A percentile compares a stretch with the other conserved stretches of the same genome.
These are phyloP conservation scores for Vidua chalybeata DNA, from an alignment of 2,113 vertebrate genomes.

Conservation along the genomic window DNA sequence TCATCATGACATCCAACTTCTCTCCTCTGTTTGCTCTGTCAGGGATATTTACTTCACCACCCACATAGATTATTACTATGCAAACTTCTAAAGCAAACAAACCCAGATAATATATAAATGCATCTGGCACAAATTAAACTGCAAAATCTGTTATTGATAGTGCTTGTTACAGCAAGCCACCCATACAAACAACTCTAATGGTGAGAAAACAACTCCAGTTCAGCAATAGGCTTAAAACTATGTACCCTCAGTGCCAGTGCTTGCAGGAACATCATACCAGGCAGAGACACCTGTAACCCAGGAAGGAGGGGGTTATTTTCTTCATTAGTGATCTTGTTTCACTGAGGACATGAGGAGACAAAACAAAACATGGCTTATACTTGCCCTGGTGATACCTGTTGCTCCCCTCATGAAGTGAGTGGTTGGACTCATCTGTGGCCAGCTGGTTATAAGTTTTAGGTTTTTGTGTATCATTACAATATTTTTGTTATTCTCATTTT, in stretches of 20 bases:
- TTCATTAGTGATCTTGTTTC: neutral
- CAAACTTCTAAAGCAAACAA: constrained; percentile 10
- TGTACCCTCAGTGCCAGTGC: neutral
- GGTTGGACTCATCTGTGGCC: neutral
- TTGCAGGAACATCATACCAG: neutral
- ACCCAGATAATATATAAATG: neutral
- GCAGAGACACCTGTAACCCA: neutral
- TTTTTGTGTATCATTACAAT: neutral
- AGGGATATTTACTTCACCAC: neutral
- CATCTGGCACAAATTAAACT: neutral
- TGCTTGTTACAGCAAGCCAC: neutral
- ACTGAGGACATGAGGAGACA: neutral
- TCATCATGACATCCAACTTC: neutral
- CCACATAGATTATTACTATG: neutral
- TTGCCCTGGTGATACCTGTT: neutral
- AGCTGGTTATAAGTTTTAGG: neutral
- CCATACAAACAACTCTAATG: neutral
- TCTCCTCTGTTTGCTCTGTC: neutral
- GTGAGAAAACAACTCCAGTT: neutral
- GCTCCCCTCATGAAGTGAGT: neutral
- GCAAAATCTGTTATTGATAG: neutral
- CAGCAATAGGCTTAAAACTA: neutral
- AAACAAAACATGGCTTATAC: neutral
- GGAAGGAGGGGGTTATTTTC: neutral
- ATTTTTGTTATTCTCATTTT: neutral